Evolutionary conservation across 2,888 invertebrate genomes (phyloP), one percentile per base, ranked within the genome.

Genomic region (Torymus tubicola): DNA sequence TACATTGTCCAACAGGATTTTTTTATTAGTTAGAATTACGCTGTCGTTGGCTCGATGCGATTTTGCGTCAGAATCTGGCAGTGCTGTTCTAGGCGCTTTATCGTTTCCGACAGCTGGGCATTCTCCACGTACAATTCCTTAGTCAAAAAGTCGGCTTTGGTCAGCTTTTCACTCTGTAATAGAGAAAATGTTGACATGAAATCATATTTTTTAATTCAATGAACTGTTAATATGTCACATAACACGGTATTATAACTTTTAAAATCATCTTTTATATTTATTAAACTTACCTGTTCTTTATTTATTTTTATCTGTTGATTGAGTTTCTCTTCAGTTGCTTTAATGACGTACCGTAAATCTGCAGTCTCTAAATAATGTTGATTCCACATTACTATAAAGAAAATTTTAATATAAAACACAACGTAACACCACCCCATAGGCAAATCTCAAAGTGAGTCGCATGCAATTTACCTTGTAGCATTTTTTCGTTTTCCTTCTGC

Each of bases 61-160:
- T 90, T 91, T 84, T 92, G 92, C 52, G 91, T 90, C 83, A 93
- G 86, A 85, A 92, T 90, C 82, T 92, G 91, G 86, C 92, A 92
- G 85, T 92, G 92, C 86, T 93, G 92, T 87, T 94, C 93, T 52
- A 93, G 89, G 79, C 92, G 91, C 87, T 93, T 93, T 21, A 94
- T 91, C 75, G 93, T 94, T 21, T 94, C 94, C 80, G 94, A 92
- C 80, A 97, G 92, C 90, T 95, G 95, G 74, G 96, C 95, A 92
- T 97, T 97, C 91, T 97, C 96, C 71, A 96, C 93, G 91, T 95
- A 97, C 82, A 97, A 92, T 87, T 96, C 96, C 91, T 96, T 96
- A 24, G 96, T 95, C 65, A 96, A 92, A 86, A 95, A 89, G 90
- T 96, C 96, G 16, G 95, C 94, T 87, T 93, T 93, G 58, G 94